phyloP scores from a whole-genome alignment of 2,888 invertebrate species.

The Aromia moschata region DNA sequence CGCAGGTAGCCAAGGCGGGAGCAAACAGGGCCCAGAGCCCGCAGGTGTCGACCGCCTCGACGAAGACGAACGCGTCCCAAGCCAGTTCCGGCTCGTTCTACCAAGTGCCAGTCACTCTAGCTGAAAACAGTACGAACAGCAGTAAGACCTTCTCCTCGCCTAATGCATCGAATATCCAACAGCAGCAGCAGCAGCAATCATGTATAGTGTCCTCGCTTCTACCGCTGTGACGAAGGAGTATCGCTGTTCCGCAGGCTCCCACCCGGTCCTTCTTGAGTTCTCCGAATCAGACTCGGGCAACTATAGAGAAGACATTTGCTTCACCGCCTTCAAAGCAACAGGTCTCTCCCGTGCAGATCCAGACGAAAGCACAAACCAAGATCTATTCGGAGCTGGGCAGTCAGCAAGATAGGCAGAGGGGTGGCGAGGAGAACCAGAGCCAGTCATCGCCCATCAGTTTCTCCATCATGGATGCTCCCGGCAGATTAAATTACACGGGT shows the following conservation, averaged over 20 bases:
- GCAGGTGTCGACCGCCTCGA: constrained; percentile 52
- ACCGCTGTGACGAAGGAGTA: constrained; percentile 69
- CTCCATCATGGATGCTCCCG: constrained; percentile 77
- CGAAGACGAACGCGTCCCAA: constrained; percentile 45
- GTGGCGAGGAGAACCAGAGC: constrained; percentile 66
- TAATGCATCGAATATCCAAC: constrained; percentile 66
- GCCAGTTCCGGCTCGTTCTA: constrained; percentile 69
- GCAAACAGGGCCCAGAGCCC: constrained; percentile 67
- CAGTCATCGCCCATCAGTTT: constrained; percentile 80
- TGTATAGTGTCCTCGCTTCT: constrained; percentile 77
- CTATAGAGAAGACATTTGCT: constrained; percentile 59
- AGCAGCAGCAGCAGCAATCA: constrained; percentile 64
- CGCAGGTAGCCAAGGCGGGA: constrained; percentile 68
- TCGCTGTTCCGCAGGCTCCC: constrained; percentile 68
- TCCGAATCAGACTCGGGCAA: constrained; percentile 53
- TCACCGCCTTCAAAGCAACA: constrained; percentile 60
- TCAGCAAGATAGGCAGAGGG: constrained; percentile 53
- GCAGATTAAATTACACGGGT: constrained; percentile 70
- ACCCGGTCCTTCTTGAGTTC: constrained; percentile 62
- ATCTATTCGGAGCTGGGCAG: constrained; percentile 74
- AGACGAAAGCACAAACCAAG: constrained; percentile 82
- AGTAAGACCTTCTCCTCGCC: constrained; percentile 57
- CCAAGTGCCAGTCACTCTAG: constrained; percentile 70
- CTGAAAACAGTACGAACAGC: constrained; percentile 60
- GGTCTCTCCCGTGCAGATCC: constrained; percentile 64